These are phyloP conservation scores for Rhabdophis nuchalis DNA, from an alignment of 2,797 vertebrate species.

Conservation along the genomic window DNA sequence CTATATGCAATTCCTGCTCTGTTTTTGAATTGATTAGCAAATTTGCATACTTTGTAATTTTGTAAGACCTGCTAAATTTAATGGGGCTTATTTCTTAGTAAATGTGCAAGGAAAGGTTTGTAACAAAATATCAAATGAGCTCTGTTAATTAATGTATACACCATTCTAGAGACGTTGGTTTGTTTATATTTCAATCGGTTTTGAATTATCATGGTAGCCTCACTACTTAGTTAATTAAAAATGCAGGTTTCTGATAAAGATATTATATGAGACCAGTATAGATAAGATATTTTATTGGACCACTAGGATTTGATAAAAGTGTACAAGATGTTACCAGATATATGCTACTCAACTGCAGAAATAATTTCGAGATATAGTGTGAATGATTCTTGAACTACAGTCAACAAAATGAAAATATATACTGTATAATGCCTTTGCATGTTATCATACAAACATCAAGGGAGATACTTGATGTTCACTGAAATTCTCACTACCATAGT, in stretches of 20 bases:
- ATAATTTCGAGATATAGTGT: not conserved
- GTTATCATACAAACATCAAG: constrained; percentile 24
- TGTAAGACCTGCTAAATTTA: not conserved
- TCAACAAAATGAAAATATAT: constrained; percentile 7
- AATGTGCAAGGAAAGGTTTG: not conserved
- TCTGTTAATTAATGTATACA: not conserved
- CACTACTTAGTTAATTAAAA: not conserved
- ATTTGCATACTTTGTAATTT: not conserved
- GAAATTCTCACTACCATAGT: constrained; percentile 6
- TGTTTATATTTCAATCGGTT: not conserved
- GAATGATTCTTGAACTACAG: not conserved
- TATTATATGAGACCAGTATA: not conserved
- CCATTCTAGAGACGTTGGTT: not conserved
- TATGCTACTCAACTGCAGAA: not conserved
- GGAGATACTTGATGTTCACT: constrained; percentile 23
- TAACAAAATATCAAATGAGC: not conserved
- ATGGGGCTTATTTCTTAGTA: not conserved
- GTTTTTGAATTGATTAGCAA: not conserved
- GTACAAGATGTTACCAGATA: not conserved
- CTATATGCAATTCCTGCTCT: not conserved
- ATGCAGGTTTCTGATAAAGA: not conserved
- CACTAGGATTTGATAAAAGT: not conserved
- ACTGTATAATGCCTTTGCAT: not conserved
- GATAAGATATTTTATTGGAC: not conserved
- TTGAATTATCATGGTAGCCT: not conserved